Base-by-base conservation (phyloP, 2,888 invertebrate species). In the Alviniconcha strummeri region DNA sequence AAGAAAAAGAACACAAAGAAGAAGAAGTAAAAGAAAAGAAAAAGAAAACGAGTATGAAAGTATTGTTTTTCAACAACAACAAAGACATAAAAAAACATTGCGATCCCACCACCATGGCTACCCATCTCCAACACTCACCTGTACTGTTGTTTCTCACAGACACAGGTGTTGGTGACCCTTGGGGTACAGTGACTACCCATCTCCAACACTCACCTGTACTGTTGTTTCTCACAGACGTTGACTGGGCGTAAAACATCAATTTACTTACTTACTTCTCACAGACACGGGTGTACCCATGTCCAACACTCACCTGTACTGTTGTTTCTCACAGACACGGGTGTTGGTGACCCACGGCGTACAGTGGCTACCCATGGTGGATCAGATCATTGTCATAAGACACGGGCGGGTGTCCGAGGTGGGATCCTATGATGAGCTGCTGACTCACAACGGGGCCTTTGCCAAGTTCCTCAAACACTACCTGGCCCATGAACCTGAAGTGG, bases 321-420 rank as follows among this genome's bases (percentile, higher is more conserved):
- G 36, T 36, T 36, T 36, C 36, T 69, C 15, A 54, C 80, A 80
- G 80, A 80, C 80, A 17, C 67, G 80, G 56, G 80, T 80, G 54
- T 69, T 80, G n/a, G 80, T 80, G 80, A 80, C 80, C 13, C 80
- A 80, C 69, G 80, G 80, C 55, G 80, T 80, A 55, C 80, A 80
- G 69, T 80, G 80, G 80, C 80, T 80, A 36, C 80, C 80, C 69
- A 67, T 55, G 80, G 80, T 80, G 80, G 80, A 80, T 52, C 80
- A 80, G 80, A 69, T 80, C 69, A 54, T 80, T n/a, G 80, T 80
- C 6, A n/a, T 80, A 54, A 80, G 52, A 69, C 80, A 80, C 17
- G 80, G 80, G 5, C 80, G 80, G 11, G 69, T 80, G 80, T 69
- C 80, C 13, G 80, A 80, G 69, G 15, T 67, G 15, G 80, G 80